Evolutionary conservation across 2,797 vertebrate species (phyloP).

Genomic region (Hozukius guyotensis): DNA sequence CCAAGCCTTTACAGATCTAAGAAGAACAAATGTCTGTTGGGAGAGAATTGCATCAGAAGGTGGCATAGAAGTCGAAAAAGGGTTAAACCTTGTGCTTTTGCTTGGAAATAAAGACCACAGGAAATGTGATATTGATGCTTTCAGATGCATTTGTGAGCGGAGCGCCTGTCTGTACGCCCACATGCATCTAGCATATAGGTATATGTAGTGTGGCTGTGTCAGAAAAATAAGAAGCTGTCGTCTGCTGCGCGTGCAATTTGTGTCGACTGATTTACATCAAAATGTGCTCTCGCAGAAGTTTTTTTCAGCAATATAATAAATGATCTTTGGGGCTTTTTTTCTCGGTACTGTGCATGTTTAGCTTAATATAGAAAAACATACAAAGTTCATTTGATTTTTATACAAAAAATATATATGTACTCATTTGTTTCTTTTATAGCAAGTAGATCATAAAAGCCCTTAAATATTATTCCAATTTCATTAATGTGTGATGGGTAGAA

Average conservation of each 20-base stretch:
- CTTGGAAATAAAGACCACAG: constrained; percentile 84
- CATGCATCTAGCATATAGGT: constrained; percentile 64
- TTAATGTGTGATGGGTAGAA: neutral
- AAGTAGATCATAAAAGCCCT: neutral
- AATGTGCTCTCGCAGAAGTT: neutral
- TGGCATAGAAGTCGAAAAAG: constrained; percentile 22
- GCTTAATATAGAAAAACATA: neutral
- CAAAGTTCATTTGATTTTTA: neutral
- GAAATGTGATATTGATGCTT: constrained; percentile 85
- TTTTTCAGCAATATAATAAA: neutral
- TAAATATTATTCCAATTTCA: neutral
- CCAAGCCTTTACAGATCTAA: neutral
- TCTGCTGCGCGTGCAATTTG: constrained; percentile 37
- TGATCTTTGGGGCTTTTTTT: neutral
- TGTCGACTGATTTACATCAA: constrained; percentile 17
- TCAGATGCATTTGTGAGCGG: constrained; percentile 76
- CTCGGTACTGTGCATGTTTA: neutral
- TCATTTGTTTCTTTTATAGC: neutral
- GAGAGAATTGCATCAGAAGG: constrained; percentile 7
- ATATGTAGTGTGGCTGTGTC: constrained; percentile 55
- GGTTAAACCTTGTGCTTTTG: constrained; percentile 53
- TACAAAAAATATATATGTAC: neutral
- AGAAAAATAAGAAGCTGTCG: constrained; percentile 53
- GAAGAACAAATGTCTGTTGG: neutral
- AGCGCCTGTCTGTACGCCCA: constrained; percentile 78